These are phyloP conservation scores for Drosophila paranaensis DNA, from an alignment of 2,888 invertebrate species.

Conservation along the genomic window DNA sequence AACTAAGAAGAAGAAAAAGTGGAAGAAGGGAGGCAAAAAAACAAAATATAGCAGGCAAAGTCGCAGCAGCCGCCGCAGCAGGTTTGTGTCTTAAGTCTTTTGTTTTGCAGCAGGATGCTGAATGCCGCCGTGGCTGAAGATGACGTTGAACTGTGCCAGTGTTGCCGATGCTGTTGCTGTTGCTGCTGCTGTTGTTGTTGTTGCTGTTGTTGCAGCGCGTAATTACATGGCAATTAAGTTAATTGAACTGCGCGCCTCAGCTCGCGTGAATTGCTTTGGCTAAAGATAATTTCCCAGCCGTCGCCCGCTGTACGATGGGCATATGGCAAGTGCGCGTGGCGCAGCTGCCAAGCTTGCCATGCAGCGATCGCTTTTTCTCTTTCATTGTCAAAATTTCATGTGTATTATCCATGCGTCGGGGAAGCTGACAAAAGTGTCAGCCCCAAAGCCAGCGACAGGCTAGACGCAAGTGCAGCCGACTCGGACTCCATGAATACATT, in stretches of 20 bases:
- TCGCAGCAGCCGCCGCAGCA: constrained; percentile 42
- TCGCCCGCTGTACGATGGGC: background rate
- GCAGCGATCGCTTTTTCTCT: background rate
- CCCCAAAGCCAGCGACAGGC: constrained; percentile 13
- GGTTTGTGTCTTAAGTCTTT: constrained; percentile 81
- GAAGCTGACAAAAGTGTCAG: constrained; percentile 43
- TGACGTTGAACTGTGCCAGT: constrained; percentile 45
- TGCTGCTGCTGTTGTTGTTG: constrained; percentile 27
- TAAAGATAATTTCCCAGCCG: constrained; percentile 35
- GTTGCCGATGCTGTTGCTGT: constrained; percentile 21
- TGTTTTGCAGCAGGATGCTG: constrained; percentile 72
- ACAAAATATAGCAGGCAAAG: constrained; percentile 17
- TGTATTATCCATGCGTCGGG: constrained; percentile 24
- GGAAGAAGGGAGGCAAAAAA: constrained; percentile 7
- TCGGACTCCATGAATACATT: constrained; percentile 26
- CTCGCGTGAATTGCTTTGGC: constrained; percentile 69
- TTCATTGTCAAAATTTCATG: constrained; percentile 42
- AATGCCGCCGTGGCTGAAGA: constrained; percentile 49
- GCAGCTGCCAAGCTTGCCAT: constrained; percentile 38
- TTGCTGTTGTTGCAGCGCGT: constrained; percentile 52
- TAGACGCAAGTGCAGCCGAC: constrained; percentile 19
- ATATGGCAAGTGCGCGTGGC: constrained; percentile 30
- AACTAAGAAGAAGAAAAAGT: background rate
- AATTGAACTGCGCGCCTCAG: constrained; percentile 82
- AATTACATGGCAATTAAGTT: constrained; percentile 85